Base-by-base conservation (phyloP, 2,797 vertebrate species). In the Sebastes taczanowskii region DNA sequence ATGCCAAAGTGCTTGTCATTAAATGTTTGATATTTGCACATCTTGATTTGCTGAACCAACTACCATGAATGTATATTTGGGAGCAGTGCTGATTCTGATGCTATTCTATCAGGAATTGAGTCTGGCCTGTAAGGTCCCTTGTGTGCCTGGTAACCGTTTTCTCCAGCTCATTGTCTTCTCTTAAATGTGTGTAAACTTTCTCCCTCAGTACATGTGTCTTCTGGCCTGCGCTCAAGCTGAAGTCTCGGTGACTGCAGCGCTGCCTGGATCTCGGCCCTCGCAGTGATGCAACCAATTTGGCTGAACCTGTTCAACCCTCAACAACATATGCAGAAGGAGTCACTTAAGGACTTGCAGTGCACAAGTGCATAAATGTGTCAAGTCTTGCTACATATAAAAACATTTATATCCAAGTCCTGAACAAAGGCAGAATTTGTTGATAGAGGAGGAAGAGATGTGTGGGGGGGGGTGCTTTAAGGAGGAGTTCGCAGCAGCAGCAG, bases 281-380 rank as follows among this genome's bases (percentile, higher is more conserved):
- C 80, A 83, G 83, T 93, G 88, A 92, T 88, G 86, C 87, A 91
- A 90, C 81, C 60, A 56, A 53, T 89, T 92, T 92, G 88, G 78
- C 85, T 90, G 87, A 93, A 92, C 87, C 80, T 78, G 79, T 82
- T 94, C 63, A 90, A 91, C 87, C 66, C 79, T 68, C 20, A 49
- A 75, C 63, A 83, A 64, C 86, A 86, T 70, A 85, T 87, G 81
- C 85, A 75, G 22, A 63, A 84, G 66, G 53, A 88, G 82, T 91
- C 82, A 65, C 65, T 64, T 85, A 20, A 90, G 88, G 91, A 90
- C 83, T 53, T 38, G 22, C 66, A 49, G 58, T 61, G 77, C 83
- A 74, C 72, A 42, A 77, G 80, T 78, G 78, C 81, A 80, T 14
- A 7, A 46, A 34, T 77, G 69, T 74, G 64, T 81, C 30, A 65